These are phyloP conservation scores for Neocrepidodera transversa DNA, from an alignment of 2,888 invertebrate species.

Conservation along the genomic window DNA sequence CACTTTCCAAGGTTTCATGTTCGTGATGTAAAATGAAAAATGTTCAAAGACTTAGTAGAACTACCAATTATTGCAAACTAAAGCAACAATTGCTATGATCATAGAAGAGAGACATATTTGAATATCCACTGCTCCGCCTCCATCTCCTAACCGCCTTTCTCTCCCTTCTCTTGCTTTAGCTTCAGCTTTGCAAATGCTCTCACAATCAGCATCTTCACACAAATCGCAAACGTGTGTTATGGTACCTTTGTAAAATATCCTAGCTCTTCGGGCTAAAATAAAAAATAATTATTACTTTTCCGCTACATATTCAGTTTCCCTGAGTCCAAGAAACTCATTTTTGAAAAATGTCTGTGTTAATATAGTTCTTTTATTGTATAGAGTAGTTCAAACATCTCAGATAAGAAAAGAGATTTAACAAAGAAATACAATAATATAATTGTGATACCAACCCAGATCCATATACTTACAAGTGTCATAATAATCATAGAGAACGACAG, in stretches of 20 bases:
- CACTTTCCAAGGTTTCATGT: too few relatives aligned
- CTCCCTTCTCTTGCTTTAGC: slow-evolving; percentile 60
- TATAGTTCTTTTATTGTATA: too few relatives aligned
- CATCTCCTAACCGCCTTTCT: slow-evolving; percentile 16
- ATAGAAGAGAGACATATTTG: slow-evolving; percentile 8
- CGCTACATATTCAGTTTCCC: too few relatives aligned
- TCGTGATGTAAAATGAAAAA: too few relatives aligned
- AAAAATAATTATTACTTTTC: too few relatives aligned
- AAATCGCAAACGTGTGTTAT: slow-evolving; percentile 80
- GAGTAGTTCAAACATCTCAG: too few relatives aligned
- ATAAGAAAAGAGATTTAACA: background rate
- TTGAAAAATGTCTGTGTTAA: too few relatives aligned
- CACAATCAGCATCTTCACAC: slow-evolving; percentile 75
- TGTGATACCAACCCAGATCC: background rate
- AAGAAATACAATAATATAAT: background rate
- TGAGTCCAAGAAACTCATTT: too few relatives aligned
- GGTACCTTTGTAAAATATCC: slow-evolving; percentile 80
- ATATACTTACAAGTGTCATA: slow-evolving; percentile 84
- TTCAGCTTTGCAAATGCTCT: slow-evolving; percentile 60
- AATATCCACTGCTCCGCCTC: slow-evolving; percentile 26
- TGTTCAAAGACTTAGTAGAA: too few relatives aligned
- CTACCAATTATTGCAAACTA: background rate
- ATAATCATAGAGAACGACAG: slow-evolving; percentile 87
- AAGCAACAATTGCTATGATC: background rate
- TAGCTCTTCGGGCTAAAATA: slow-evolving; percentile 77